Conservation (phyloP, 2,113 vertebrate genomes). For the Rhizomys pruinosus region DNA sequence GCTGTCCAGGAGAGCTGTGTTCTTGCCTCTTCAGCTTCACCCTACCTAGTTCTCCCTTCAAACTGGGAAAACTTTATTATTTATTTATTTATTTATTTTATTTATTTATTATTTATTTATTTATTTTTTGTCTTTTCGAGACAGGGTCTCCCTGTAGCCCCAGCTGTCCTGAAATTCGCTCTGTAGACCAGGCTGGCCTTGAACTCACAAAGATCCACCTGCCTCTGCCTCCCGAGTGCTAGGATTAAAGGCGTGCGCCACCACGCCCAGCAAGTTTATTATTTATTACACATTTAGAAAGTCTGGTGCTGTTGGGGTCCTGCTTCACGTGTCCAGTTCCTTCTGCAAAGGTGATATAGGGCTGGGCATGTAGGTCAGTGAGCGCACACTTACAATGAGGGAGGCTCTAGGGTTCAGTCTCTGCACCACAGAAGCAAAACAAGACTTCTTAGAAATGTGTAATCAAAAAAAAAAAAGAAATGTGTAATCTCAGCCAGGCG, state of each 20-base stretch:
- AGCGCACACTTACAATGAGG: neutral
- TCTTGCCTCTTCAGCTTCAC: neutral
- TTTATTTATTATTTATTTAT: too few species aligned
- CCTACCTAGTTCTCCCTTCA: neutral
- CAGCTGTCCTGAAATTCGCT: too few species aligned
- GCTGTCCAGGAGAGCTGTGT: neutral
- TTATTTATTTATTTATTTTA: too few species aligned
- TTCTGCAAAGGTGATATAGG: neutral
- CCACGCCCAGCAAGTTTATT: neutral
- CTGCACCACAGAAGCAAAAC: neutral
- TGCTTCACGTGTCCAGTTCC: neutral
- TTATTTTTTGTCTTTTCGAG: too few species aligned
- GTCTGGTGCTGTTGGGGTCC: neutral
- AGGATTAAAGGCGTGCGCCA: neutral
- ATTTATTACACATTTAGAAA: neutral
- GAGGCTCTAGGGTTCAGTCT: neutral
- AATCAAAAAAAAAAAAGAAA: too few species aligned
- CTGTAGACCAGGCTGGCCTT: too few species aligned
- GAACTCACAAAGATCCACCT: too few species aligned
- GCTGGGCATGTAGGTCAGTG: too few species aligned
- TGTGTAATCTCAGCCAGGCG: too few species aligned
- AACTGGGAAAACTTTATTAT: neutral
- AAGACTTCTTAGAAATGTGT: neutral
- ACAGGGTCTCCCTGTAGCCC: too few species aligned
- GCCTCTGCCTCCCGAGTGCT: too few species aligned